These are phyloP conservation scores for Antennarius striatus DNA, from an alignment of 2,113 vertebrate genomes.

Conservation along the genomic window DNA sequence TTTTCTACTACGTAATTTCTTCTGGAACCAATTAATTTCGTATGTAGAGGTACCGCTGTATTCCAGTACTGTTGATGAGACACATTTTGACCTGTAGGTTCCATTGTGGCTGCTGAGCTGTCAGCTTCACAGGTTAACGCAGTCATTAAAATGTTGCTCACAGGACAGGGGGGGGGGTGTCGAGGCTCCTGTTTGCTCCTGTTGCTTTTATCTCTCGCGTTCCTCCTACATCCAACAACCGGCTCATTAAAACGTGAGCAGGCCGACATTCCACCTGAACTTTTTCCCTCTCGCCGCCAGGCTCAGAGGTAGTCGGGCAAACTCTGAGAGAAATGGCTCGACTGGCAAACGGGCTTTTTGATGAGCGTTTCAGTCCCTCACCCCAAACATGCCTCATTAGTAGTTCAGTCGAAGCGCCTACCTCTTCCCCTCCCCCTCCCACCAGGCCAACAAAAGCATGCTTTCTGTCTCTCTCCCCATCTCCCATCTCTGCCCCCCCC, in stretches of 20 bases:
- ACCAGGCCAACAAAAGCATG: constrained; percentile 39
- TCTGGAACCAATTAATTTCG: too few species aligned
- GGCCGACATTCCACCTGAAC: constrained; percentile 75
- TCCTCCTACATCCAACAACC: constrained; percentile 44
- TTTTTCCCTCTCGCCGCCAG: constrained; percentile 47
- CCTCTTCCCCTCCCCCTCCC: constrained; percentile 27
- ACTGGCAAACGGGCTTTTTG: constrained; percentile 70
- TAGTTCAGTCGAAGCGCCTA: constrained; percentile 78
- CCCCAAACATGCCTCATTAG: constrained; percentile 84
- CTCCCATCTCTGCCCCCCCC: constrained; percentile 61
- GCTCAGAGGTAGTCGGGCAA: constrained; percentile 74
- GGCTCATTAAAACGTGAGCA: constrained; percentile 77
- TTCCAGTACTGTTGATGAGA: too few species aligned
- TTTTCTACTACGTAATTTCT: too few species aligned
- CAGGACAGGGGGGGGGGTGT: too few species aligned
- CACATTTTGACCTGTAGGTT: too few species aligned
- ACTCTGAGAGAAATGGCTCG: constrained; percentile 61
- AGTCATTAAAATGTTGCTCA: too few species aligned
- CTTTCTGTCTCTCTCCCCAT: constrained; percentile 49
- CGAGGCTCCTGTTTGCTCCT: too few species aligned
- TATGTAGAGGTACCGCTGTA: too few species aligned
- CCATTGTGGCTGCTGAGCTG: too few species aligned
- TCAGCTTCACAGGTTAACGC: too few species aligned
- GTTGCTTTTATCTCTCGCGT: too few species aligned
- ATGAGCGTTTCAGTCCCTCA: constrained; percentile 79